phyloP scores from a whole-genome alignment of 2,797 vertebrate genomes.

The Myotis myotis region DNA sequence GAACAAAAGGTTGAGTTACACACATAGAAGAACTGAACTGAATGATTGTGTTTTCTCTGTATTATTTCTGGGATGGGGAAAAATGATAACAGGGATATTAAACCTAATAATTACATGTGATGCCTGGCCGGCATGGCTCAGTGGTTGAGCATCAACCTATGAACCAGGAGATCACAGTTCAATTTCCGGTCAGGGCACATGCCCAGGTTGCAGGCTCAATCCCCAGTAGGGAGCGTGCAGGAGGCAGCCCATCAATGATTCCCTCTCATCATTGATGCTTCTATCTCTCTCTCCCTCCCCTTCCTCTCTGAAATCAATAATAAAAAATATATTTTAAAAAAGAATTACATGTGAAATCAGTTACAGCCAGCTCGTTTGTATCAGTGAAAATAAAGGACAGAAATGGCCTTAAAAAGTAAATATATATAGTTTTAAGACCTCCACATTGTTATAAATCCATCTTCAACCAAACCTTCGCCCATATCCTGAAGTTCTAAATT shows the following conservation, averaged over 20 bases:
- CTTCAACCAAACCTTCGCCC: neutral
- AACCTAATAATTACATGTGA: neutral
- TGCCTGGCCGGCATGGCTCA: too few species aligned
- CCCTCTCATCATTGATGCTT: too few species aligned
- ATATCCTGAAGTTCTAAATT: neutral
- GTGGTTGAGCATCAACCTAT: too few species aligned
- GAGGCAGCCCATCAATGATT: too few species aligned
- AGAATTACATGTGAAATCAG: neutral
- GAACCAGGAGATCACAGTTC: too few species aligned
- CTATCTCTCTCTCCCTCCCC: too few species aligned
- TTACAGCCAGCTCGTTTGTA: neutral
- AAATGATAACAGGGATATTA: neutral
- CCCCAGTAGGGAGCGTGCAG: too few species aligned
- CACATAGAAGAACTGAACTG: neutral
- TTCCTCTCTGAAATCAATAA: too few species aligned
- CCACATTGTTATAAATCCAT: neutral
- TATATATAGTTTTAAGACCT: neutral
- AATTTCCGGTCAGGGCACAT: too few species aligned
- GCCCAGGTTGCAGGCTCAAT: too few species aligned
- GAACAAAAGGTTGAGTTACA: slow-evolving; percentile 41
- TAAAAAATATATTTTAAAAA: too few species aligned
- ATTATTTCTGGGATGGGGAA: neutral
- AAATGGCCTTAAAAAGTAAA: neutral
- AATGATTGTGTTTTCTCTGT: neutral
- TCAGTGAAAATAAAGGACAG: neutral